Evolutionary conservation across 23 tunicate genomes (phyloP), one percentile per base, ranked within the genome.

Genomic region (Styela clava): DNA sequence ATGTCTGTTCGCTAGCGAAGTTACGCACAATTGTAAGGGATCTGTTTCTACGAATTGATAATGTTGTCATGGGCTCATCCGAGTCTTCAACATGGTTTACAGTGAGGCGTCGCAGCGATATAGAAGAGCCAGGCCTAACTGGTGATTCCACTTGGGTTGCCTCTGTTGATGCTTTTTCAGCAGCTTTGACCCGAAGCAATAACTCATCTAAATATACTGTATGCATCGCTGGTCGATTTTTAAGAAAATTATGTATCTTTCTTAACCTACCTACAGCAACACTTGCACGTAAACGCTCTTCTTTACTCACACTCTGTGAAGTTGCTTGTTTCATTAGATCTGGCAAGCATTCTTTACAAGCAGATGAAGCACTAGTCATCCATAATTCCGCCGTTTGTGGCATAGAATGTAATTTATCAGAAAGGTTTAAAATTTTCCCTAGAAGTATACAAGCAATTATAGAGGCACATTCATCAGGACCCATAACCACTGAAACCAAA

Each of bases 1-100:
- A 74, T 7, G 90, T 74, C 0, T 82, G 83, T 24, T 91, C 97
- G 12, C 82, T 85, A 16, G 87, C 25, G 71, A 81, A 82, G 62
- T 85, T 87, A 19, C 97, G 86, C 32, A 91, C 88, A 32, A 91
- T 29, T 52, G 89, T 85, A 0, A 91, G 79, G 3, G 97, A 82
- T 27, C 97, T 80, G 70, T 86, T 86, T 33, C 97, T 52, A 24
- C 82, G 76, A 29, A 89, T 52, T 7, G 88, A 34, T 31, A 91
- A 82, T 2, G 84, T 28, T 12, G 56, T 7, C 7, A 44, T 44
- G 16, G 35, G 77, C 29, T 34, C 77, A 30, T 71, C 77, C 5
- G 35, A n/a, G 31, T 27, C 70, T 18, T 24, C 29, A 65, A 65
- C 7, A 65, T 65, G 9, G 7, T 32, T 28, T 3, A 35, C 32